Percentiles rank a stretch among this genome's conserved stretches.
Evolutionary conservation across 2,797 vertebrate species (phyloP).

Genomic region (Sciaenops ocellatus): DNA sequence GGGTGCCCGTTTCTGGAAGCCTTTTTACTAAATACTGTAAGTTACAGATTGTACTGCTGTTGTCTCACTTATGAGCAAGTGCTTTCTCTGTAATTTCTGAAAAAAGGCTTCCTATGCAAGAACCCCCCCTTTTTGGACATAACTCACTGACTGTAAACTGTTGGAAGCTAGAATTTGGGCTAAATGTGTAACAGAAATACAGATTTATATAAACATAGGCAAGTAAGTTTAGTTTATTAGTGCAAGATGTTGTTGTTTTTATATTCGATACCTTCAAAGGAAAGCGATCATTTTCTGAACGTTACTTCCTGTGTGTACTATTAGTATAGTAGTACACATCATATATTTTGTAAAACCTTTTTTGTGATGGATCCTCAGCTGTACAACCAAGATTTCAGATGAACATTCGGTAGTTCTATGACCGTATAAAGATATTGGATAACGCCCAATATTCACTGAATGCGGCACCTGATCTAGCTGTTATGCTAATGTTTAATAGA

Average conservation of each 20-base stretch:
- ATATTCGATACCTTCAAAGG: neutral
- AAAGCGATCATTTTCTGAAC: neutral
- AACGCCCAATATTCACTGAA: neutral
- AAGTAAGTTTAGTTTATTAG: neutral
- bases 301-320: neutral
- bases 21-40: conserved; percentile 52
- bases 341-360: neutral
- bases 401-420: neutral
- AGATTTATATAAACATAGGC: neutral
- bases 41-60: conserved; percentile 9
- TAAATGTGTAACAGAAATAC: neutral
- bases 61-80: conserved; percentile 16
- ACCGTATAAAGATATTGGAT: neutral
- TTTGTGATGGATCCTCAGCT: neutral
- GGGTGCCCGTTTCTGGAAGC: conserved; percentile 29
- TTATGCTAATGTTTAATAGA: neutral
- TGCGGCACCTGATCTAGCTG: neutral
- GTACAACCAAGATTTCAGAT: neutral
- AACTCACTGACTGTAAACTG: neutral
- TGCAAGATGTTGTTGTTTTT: too few relatives aligned
- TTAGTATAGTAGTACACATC: neutral
- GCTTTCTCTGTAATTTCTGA: conserved; percentile 16
- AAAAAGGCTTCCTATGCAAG: neutral
- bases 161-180: neutral
- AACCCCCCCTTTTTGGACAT: neutral